Base-by-base conservation (phyloP, 2,797 vertebrate species). In the Aphelocoma californica region DNA sequence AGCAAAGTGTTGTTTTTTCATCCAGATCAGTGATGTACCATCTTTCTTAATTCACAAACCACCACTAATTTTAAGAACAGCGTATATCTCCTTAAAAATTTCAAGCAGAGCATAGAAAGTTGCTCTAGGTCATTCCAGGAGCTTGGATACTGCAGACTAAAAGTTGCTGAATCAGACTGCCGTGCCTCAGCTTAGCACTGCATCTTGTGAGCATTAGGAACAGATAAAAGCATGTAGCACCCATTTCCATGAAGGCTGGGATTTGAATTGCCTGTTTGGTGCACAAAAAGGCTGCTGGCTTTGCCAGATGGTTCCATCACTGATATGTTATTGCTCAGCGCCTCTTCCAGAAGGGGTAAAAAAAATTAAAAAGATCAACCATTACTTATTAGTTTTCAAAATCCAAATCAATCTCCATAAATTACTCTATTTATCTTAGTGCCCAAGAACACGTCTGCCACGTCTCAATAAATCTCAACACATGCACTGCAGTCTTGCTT, bases 351-450 rank as follows among this genome's bases (percentile, higher is more conserved):
- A 64, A 42, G 1, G 31, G 18, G 25, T 50, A 54, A 90, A 90
- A 86, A 96, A 94, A 44, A 10, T 1, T 87, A 29, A 69, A 78
- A 88, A 91, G 18, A 79, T 75, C 81, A 77, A 80, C 85, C 71
- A 88, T 57, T 65, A 85, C 67, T 94, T 95, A 92, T 20, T 87
- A 72, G 73, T 92, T 92, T 90, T 61, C 88, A 93, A 91, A 93
- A 92, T 82, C 73, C 61, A 81, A 91, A 87, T 92, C 82, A 90
- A 82, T 92, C 87, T 88, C 90, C 62, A 72, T 90, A 84, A 94
- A 91, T 96, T 94, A 88, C 61, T 91, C 92, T 91, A 91, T 95
- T 94, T 95, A 92, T 93, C 93, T 94, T 88, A 29, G 73, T 64
- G 80, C 26, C 0, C 3, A 64, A 67, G 42, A 94, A 94, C 67